Percentiles rank a stretch among this genome's conserved stretches.
phyloP scores from a whole-genome alignment of 1,140 invertebrate species.

The Pentalonia nigronervosa region DNA sequence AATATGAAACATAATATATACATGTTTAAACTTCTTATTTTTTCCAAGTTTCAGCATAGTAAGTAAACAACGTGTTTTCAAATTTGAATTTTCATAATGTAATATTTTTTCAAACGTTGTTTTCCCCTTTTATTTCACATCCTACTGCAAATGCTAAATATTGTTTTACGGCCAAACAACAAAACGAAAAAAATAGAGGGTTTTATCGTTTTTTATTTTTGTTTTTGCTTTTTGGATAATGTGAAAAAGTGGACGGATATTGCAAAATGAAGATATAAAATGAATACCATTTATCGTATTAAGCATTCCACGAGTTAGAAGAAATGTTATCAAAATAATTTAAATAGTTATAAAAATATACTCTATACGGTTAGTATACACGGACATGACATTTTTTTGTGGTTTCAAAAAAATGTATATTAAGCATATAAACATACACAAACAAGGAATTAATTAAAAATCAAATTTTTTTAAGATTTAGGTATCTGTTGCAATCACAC shows the following conservation, averaged over 20 bases:
- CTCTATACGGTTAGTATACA: not conserved
- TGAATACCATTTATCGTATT: not conserved
- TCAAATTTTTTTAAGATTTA: not conserved
- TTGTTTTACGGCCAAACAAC: constrained; percentile 51
- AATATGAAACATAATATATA: constrained; percentile 1
- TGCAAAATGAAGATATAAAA: not conserved
- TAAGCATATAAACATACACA: not conserved
- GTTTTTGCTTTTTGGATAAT: not conserved
- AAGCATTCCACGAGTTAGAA: not conserved
- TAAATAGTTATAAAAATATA: not conserved
- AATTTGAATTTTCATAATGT: constrained; percentile 52
- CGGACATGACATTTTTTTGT: not conserved
- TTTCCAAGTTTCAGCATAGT: not conserved
- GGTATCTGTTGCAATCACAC: not conserved
- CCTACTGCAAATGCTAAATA: not conserved
- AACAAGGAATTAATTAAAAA: not conserved
- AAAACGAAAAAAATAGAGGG: not conserved
- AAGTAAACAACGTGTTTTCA: constrained; percentile 31
- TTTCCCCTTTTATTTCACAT: not conserved
- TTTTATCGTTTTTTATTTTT: constrained; percentile 33
- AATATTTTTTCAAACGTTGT: constrained; percentile 49
- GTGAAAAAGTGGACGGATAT: not conserved
- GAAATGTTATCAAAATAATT: not conserved
- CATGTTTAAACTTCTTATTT: not conserved
- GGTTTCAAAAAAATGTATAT: not conserved